Evolutionary conservation across 64 coral and sea anemone genomes (phyloP).

Genomic region (Montipora sp.): DNA sequence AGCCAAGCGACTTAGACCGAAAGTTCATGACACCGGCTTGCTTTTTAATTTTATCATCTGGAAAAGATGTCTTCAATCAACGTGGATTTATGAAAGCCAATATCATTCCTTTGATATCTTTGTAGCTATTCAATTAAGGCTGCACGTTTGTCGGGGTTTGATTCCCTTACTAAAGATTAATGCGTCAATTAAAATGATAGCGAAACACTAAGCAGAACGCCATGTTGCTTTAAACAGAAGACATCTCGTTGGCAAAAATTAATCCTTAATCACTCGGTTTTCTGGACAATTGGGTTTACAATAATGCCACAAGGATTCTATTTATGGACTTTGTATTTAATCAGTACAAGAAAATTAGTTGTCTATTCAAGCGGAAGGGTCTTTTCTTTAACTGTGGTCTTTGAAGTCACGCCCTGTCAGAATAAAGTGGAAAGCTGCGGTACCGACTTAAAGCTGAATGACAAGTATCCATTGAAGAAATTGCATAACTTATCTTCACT

Average conservation of each 20-base stretch:
- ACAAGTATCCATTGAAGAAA: not conserved
- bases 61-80: slow-evolving; percentile 26
- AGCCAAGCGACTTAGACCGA: not conserved
- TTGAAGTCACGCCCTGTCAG: slow-evolving; percentile 55
- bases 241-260: not conserved
- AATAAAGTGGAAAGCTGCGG: slow-evolving; percentile 2
- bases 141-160: not conserved
- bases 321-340: slow-evolving; percentile 6
- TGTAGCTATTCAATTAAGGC: slow-evolving; percentile 52
- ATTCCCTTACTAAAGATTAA: slow-evolving; percentile 15
- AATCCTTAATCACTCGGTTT: not conserved
- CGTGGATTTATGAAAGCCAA: slow-evolving; percentile 44
- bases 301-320: slow-evolving; percentile 7
- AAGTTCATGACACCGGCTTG: slow-evolving; percentile 8
- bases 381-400: slow-evolving; percentile 33
- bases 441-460: not conserved
- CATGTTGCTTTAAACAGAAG: not conserved
- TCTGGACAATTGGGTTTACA: not conserved
- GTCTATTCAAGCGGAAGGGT: slow-evolving; percentile 44
- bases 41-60: slow-evolving; percentile 18
- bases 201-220: slow-evolving; percentile 13
- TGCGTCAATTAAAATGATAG: slow-evolving; percentile 23
- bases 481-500: slow-evolving; percentile 26
- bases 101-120: slow-evolving; percentile 14
- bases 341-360: slow-evolving; percentile 37